Evolutionary conservation across 2,888 invertebrate genomes (phyloP), one percentile per base, ranked within the genome.

Genomic region (Arrhopalites spinosus): DNA sequence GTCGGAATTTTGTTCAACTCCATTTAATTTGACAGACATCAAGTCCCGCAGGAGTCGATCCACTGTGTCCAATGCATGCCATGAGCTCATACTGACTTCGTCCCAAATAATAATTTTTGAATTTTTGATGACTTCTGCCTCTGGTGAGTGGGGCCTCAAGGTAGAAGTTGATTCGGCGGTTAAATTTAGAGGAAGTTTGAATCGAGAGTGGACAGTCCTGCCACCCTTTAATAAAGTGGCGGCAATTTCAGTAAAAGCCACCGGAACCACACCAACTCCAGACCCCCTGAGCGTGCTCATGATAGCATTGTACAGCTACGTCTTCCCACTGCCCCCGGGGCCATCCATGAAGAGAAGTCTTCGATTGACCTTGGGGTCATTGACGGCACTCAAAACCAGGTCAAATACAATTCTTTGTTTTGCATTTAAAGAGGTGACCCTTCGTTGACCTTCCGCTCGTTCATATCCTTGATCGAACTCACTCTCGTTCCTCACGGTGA

Each of bases 281-380:
- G 1, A 23, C 23, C 23, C 17, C 13, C 25, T 23, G 23, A 25
- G 25, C 3, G 20, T 8, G 13, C 59, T 20, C 11, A 59, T 59
- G 59, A 23, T 2, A 5, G 59, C 23, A 3, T 23, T 20, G 59
- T 59, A 59, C 3, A 59, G 11, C 3, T 7, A 20, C 1, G 84
- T 84, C 78, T 86, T 85, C 5, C 85, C 85, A 29, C 84, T 83
- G 7, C 85, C 85, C 7, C 84, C 84, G 11, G 85, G 83, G 8
- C 83, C 85, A 80, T 85, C 85, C 1, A 85, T 27, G 77, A 85
- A 85, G 64, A 68, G 45, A 45, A 43, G 47, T 45, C 63, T 5
- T 63, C 11, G 64, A 3, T 36, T 36, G 3, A 3, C 36, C 3
- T 36, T 36, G 3, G 36, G 11, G 36, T 36, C 36, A 36, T 36